Base-by-base conservation (phyloP, 2,888 invertebrate genomes). In the Pachycephus smyrnensis region DNA sequence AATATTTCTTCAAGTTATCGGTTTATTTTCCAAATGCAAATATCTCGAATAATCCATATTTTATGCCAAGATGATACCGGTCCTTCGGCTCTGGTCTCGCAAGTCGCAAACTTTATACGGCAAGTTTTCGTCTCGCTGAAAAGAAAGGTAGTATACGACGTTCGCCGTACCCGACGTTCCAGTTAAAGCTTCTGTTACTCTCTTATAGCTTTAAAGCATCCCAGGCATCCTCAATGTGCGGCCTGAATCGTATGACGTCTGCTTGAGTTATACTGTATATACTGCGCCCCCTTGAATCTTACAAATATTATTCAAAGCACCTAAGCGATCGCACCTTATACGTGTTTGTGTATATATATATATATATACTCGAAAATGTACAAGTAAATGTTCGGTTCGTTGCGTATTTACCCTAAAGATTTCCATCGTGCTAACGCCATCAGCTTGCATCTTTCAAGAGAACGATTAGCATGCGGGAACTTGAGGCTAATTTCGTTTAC, bases 21-120 rank as follows among this genome's bases (percentile, higher is more conserved):
- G 86, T 86, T 89, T 89, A 89, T 90, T 90, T 90, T 89, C 87
- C 87, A 80, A 89, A 90, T 90, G 90, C 89, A 90, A 90, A 90
- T 90, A 88, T 84, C 86, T 82, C 86, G 90, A 90, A 90, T 90
- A 90, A 90, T 90, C 89, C 90, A 90, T 90, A 90, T 90, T 90
- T 90, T 89, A 90, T 87, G 87, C 86, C 86, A 85, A 84, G 86
- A 87, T 86, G 88, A 89, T 88, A 87, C 86, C 86, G 81, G 81
- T 85, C 83, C 86, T 83, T 85, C 85, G 84, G 80, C 85, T 31
- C 9, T 33, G 71, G 30, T 30, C 73, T 68, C 73, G 75, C 73
- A 75, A 40, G 40, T 40, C 80, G 81, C 85, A 83, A 89, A 89
- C 87, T 90, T 90, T 89, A 88, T 87, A 86, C 88, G 86, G 82